Evolutionary conservation across 2,888 invertebrate genomes (phyloP).

Genomic region (Toxonevra muliebris): DNA sequence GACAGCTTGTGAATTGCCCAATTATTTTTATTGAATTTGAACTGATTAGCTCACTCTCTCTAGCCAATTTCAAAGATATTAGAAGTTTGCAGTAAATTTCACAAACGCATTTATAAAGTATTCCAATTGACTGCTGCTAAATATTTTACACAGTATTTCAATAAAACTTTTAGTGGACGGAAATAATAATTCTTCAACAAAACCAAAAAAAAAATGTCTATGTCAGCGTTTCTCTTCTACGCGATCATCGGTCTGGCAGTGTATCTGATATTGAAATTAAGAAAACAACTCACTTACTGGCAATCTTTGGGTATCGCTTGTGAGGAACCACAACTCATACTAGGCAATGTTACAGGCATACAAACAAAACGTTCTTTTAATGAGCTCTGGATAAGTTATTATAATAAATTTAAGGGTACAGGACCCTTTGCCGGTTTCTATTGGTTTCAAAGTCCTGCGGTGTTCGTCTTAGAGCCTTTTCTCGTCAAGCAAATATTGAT

Average conservation of each 20-base stretch:
- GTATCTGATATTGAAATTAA: neutral
- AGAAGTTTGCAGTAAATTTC: too few species aligned
- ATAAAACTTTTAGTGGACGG: too few species aligned
- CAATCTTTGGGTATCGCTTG: constrained; percentile 41
- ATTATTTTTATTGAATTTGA: too few species aligned
- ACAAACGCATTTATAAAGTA: too few species aligned
- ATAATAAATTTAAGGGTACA: constrained; percentile 48
- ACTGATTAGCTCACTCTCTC: too few species aligned
- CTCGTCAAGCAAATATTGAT: constrained; percentile 39
- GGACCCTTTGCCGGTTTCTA: constrained; percentile 57
- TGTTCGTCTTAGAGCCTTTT: constrained; percentile 37
- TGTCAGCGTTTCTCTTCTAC: constrained; percentile 24
- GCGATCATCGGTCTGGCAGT: constrained; percentile 13
- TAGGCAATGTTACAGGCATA: constrained; percentile 37
- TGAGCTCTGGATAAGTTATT: constrained; percentile 42
- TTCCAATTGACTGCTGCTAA: too few species aligned
- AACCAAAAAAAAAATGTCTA: neutral
- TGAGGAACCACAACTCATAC: constrained; percentile 36
- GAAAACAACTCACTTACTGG: constrained; percentile 40
- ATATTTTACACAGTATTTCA: too few species aligned
- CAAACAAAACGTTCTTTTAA: constrained; percentile 26
- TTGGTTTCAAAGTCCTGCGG: constrained; percentile 45
- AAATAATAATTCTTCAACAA: too few species aligned
- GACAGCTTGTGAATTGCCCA: too few species aligned
- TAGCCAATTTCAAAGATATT: too few species aligned